These are phyloP conservation scores for Spicauda simplicius DNA, from an alignment of 2,888 invertebrate species.

Conservation along the genomic window DNA sequence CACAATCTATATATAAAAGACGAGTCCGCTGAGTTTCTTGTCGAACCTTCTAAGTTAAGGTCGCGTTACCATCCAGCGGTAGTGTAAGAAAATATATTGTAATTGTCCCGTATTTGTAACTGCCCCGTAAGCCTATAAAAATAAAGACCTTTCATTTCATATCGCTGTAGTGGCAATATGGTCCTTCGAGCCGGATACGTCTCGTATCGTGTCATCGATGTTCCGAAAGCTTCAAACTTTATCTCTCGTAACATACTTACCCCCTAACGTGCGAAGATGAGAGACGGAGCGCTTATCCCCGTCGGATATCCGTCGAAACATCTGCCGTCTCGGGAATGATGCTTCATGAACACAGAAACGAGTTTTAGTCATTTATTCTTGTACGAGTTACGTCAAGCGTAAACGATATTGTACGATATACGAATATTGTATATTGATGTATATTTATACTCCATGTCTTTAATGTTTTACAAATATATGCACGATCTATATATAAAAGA, in stretches of 20 bases:
- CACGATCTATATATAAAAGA: too few species aligned
- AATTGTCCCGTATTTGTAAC: too few species aligned
- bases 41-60: too few species aligned
- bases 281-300: slow-evolving; percentile 3
- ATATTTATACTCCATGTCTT: too few species aligned
- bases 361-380: background rate
- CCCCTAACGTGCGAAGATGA: slow-evolving; percentile 4
- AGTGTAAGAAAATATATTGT: too few species aligned
- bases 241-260: slow-evolving; percentile 10
- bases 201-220: background rate
- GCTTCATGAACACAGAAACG: background rate
- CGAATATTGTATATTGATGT: too few species aligned
- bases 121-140: too few species aligned
- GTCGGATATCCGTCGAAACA: slow-evolving; percentile 13
- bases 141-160: too few species aligned
- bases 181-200: slow-evolving; percentile 21
- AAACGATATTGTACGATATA: background rate
- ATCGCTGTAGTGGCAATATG: background rate
- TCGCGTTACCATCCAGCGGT: too few species aligned
- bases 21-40: too few species aligned
- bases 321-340: slow-evolving; percentile 9
- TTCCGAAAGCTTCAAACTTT: slow-evolving; percentile 11
- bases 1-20: too few species aligned
- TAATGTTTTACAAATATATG: background rate
- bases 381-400: background rate